Conservation (phyloP, 2,797 vertebrate species). For the Pangasius mekongensis region DNA sequence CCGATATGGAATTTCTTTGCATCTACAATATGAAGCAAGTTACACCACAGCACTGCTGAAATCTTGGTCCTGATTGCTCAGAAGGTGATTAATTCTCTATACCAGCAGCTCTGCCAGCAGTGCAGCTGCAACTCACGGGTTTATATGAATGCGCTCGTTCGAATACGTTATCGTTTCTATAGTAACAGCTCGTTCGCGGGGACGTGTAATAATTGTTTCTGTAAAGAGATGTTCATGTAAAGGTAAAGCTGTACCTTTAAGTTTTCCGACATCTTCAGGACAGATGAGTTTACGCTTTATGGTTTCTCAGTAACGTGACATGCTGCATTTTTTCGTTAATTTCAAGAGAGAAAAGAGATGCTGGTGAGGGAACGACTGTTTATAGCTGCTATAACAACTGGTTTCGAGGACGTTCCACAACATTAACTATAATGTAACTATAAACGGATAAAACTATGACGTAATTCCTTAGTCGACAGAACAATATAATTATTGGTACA, state of each 20-base stretch:
- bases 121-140: neutral
- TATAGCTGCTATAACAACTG: neutral
- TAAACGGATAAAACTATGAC: neutral
- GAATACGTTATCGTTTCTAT: neutral
- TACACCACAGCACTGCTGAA: neutral
- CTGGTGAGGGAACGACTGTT: neutral
- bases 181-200: neutral
- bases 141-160: neutral
- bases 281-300: too few species aligned
- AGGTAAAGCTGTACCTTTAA: neutral
- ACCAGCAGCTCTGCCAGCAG: neutral
- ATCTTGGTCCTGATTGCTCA: neutral
- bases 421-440: neutral
- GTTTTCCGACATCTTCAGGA: neutral
- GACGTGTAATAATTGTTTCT: neutral
- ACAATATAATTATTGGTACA: neutral
- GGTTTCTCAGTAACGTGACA: too few species aligned
- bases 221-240: neutral
- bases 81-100: neutral
- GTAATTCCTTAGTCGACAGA: neutral
- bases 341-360: neutral
- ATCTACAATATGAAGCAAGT: neutral
- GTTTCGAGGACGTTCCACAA: neutral
- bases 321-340: neutral
- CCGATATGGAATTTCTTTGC: neutral